Base-by-base conservation (phyloP, 1,140 invertebrate genomes). In the Hestina assimilis region DNA sequence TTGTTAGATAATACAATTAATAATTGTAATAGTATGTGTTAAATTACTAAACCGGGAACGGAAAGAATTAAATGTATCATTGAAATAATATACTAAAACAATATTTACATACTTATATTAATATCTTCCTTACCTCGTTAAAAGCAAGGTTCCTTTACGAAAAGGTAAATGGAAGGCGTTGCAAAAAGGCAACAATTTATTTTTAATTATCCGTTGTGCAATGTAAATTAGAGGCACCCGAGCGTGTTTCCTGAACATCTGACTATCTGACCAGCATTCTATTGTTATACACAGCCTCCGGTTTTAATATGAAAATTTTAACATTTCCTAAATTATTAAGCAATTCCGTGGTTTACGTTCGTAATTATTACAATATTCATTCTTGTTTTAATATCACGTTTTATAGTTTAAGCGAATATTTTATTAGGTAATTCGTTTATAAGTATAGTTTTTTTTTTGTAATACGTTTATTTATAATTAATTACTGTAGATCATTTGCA, bases 241-340 rank as follows among this genome's bases (percentile, higher is more conserved):
- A 56, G 23, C 53, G 53, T 56, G 33, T 33, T 56, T 56, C 53
- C 53, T 56, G 42, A 35, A 23, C 15, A 47, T 46, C 53, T 43
- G 42, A 35, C 33, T 17, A 47, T 46, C 53, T 43, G 40, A 54
- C 28, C 42, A 38, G n/a, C 33, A 15, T 41, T 48, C 43, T 56
- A 56, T 56, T 56, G 43, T 51, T 41, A 24, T 40, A 28, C 29
- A 11, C 33, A 53, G 41, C 38, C 51, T 31, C 24, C 31, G 43
- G 33, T 42, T 40, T n/a, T 7, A 20, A 42, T 17, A 35, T 35
- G 15, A 7, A 21, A 20, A 14, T 40, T 19, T 11, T 21, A 11
- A 8, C n/a, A 26, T 5, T 38, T 19, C 33, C 33, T 19, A 19
- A 38, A 38, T 38, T 38, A 38, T 20, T 38, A 19, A 14, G 33